Conservation (phyloP, 2,113 vertebrate genomes). For the Sphyrna mokarran region DNA sequence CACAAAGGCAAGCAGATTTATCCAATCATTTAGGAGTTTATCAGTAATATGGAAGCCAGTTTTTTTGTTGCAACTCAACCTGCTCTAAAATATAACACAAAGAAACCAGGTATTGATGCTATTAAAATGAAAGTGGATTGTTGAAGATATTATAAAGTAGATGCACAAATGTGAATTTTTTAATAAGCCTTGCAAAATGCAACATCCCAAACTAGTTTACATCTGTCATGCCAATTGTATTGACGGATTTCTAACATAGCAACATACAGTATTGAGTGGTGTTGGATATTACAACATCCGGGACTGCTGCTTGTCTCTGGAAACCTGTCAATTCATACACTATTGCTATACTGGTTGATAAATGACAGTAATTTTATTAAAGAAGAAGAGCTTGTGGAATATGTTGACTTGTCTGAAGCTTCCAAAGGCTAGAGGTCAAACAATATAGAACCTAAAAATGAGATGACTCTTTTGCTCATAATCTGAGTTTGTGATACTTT, state of each 20-base stretch:
- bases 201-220: neutral
- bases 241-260: conserved; percentile 65
- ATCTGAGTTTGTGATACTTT: conserved; percentile 16
- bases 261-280: conserved; percentile 62
- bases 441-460: conserved; percentile 48
- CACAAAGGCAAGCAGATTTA: neutral
- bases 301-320: conserved; percentile 61
- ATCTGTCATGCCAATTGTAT: conserved; percentile 49
- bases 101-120: neutral
- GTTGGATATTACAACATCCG: conserved; percentile 73
- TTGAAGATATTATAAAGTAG: neutral
- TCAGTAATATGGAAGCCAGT: neutral
- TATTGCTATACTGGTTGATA: conserved; percentile 76
- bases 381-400: conserved; percentile 73
- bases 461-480: neutral
- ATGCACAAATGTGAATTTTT: neutral
- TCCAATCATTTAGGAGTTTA: neutral
- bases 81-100: neutral
- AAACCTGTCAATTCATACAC: conserved; percentile 77
- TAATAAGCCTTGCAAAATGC: neutral
- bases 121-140: neutral
- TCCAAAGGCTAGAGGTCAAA: conserved; percentile 58
- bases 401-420: conserved; percentile 65
- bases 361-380: conserved; percentile 81
- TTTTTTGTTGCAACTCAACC: neutral